Percentiles rank a stretch among this genome's conserved stretches.
These are phyloP conservation scores for Drosophila kurseongensis DNA, from an alignment of 1,140 invertebrate genomes.

Conservation along the genomic window DNA sequence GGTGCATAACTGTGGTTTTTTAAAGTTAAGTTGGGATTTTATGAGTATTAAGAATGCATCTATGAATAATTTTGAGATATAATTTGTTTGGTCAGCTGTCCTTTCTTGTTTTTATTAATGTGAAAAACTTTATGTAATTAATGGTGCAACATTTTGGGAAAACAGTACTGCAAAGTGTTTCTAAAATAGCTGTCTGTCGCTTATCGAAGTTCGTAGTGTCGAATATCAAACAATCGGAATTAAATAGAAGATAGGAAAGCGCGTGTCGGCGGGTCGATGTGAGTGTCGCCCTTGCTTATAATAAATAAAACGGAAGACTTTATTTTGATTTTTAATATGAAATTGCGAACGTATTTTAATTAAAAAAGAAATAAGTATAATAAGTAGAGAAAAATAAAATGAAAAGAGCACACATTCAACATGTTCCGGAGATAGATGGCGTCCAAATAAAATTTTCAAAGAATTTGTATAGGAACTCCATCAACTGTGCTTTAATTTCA, in stretches of 20 bases:
- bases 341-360: neutral
- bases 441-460: neutral
- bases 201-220: neutral
- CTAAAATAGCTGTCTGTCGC: neutral
- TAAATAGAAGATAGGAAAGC: neutral
- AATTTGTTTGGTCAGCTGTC: too few species aligned
- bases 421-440: too few species aligned
- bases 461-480: neutral
- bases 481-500: neutral
- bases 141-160: neutral
- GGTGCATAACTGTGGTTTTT: too few species aligned
- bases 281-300: neutral
- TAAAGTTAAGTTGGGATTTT: too few species aligned
- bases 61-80: too few species aligned
- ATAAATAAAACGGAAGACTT: neutral
- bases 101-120: neutral
- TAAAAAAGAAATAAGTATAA: neutral
- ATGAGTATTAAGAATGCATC: too few species aligned
- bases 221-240: conserved; percentile 3
- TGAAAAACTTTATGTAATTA: neutral
- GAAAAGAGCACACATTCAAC: too few species aligned
- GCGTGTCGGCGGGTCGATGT: neutral
- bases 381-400: too few species aligned
- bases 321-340: neutral
- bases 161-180: neutral